phyloP scores from a whole-genome alignment of 2,113 vertebrate species.

The Heliornis fulica region DNA sequence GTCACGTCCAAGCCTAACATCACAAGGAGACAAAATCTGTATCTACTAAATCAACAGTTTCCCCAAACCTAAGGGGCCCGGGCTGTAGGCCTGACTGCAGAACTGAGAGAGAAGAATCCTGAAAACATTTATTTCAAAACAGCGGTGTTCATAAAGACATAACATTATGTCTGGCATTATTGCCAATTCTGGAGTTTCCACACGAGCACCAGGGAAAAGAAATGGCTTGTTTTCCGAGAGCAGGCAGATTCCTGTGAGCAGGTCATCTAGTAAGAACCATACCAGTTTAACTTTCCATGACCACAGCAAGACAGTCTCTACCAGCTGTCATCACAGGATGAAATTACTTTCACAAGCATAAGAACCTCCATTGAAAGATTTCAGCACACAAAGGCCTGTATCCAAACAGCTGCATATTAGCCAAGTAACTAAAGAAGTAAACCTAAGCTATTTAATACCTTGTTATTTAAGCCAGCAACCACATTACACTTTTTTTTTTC shows the following conservation, averaged over 20 bases:
- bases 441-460: neutral
- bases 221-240: neutral
- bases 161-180: neutral
- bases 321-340: constrained; percentile 27
- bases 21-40: neutral
- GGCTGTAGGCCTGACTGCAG: neutral
- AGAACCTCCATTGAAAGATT: neutral
- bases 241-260: neutral
- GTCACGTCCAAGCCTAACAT: neutral
- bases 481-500: neutral
- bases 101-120: neutral
- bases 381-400: neutral
- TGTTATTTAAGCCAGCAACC: neutral
- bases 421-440: neutral
- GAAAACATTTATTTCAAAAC: neutral
- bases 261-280: neutral
- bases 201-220: neutral
- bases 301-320: neutral
- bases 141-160: neutral
- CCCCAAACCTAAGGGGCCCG: neutral
- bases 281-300: constrained; percentile 10
- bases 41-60: neutral
- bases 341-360: constrained; percentile 26
- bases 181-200: neutral
- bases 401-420: neutral